Evolutionary conservation across 2,797 vertebrate genomes (phyloP).

Genomic region (Protonibea diacanthus): DNA sequence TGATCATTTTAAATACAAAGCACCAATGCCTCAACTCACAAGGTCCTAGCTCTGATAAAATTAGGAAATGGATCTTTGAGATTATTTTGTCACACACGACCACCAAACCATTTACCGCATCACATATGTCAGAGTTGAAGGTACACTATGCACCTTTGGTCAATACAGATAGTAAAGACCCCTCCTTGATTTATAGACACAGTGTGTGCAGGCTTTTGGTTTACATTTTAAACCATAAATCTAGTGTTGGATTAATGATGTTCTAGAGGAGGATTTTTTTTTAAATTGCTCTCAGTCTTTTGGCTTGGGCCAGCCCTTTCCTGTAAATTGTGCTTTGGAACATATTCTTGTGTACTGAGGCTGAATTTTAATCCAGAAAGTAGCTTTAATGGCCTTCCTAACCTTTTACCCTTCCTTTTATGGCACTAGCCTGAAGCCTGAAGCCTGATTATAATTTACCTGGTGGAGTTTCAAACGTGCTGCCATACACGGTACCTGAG

Average conservation of each 20-base stretch:
- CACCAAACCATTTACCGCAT: not conserved
- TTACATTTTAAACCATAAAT: slow-evolving; percentile 46
- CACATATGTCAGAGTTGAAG: slow-evolving; percentile 14
- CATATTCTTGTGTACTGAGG: slow-evolving; percentile 15
- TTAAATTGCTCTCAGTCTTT: slow-evolving; percentile 24
- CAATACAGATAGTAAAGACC: slow-evolving; percentile 33
- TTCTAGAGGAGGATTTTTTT: slow-evolving; percentile 1
- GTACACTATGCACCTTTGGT: not conserved
- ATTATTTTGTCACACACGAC: not conserved
- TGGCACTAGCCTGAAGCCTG: slow-evolving; percentile 38
- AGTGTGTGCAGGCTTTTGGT: not conserved
- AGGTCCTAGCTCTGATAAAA: not conserved
- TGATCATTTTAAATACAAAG: slow-evolving; percentile 1
- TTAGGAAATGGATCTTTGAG: not conserved
- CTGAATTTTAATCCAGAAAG: slow-evolving; percentile 59
- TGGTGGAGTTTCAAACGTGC: slow-evolving; percentile 20
- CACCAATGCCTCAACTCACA: not conserved
- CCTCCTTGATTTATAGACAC: slow-evolving; percentile 26
- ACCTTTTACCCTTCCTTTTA: slow-evolving; percentile 54
- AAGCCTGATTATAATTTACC: slow-evolving; percentile 45
- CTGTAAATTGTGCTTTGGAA: slow-evolving; percentile 37
- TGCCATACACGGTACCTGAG: not conserved
- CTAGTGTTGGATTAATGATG: slow-evolving; percentile 8
- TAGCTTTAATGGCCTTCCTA: slow-evolving; percentile 37
- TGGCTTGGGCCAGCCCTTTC: slow-evolving; percentile 32